Conservation (phyloP, 2,888 invertebrate genomes). For the Ceramica pisi region DNA sequence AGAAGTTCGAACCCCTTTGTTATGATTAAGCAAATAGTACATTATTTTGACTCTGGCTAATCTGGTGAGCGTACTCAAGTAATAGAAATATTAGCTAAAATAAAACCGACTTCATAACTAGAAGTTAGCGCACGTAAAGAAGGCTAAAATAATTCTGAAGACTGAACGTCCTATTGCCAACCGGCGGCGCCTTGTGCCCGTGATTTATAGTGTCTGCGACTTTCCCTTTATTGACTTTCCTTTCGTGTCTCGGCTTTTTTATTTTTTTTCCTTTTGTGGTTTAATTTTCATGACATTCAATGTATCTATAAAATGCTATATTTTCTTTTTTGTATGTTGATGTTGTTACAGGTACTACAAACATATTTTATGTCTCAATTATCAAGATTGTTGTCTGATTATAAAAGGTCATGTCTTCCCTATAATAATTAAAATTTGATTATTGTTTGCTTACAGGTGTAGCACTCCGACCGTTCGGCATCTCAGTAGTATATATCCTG, state of each 20-base stretch:
- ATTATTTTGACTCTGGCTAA: background rate
- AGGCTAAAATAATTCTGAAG: slow-evolving; percentile 51
- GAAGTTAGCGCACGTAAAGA: slow-evolving; percentile 16
- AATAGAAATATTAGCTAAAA: background rate
- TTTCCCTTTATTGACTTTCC: slow-evolving; percentile 72
- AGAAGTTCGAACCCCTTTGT: too few relatives aligned
- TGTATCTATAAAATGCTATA: slow-evolving; percentile 7
- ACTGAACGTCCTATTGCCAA: slow-evolving; percentile 49
- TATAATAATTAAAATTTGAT: slow-evolving; percentile 12
- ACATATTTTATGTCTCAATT: background rate
- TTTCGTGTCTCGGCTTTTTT: slow-evolving; percentile 66
- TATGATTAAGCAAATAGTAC: background rate
- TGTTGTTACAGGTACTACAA: background rate
- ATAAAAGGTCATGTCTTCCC: background rate
- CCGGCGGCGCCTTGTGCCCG: slow-evolving; percentile 64
- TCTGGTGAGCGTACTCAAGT: background rate
- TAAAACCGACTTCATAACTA: slow-evolving; percentile 12
- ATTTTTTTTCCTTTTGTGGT: slow-evolving; percentile 55
- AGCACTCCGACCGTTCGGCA: slow-evolving; percentile 95
- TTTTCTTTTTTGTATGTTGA: background rate
- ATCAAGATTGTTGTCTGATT: background rate
- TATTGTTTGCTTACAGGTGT: slow-evolving; percentile 92
- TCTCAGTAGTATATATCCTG: slow-evolving; percentile 95
- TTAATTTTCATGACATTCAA: slow-evolving; percentile 54
- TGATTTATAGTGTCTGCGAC: slow-evolving; percentile 80